Conservation (phyloP, 2,113 vertebrate genomes). For the Ranitomeya variabilis region DNA sequence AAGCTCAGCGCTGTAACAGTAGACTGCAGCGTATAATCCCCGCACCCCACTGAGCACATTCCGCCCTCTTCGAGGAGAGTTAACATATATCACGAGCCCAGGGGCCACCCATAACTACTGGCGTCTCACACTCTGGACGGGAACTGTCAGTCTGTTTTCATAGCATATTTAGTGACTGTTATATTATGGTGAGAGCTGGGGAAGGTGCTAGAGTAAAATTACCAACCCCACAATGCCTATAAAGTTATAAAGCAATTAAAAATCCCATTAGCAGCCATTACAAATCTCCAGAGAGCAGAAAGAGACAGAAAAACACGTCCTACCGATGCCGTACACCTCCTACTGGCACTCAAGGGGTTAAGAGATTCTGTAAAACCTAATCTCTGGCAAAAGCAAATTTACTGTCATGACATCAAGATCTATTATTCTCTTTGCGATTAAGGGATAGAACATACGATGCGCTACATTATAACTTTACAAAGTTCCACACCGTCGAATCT, state of each 20-base stretch:
- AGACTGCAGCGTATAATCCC: neutral
- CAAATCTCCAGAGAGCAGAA: slow-evolving; percentile 27
- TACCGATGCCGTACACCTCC: slow-evolving; percentile 10
- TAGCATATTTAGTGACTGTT: slow-evolving; percentile 18
- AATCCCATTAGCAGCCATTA: slow-evolving; percentile 58
- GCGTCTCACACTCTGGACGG: neutral
- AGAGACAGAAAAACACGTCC: slow-evolving; percentile 36
- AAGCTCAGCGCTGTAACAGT: neutral
- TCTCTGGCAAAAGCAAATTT: slow-evolving; percentile 33
- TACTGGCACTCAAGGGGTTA: slow-evolving; percentile 34
- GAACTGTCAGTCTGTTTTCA: slow-evolving; percentile 15
- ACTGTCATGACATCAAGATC: slow-evolving; percentile 22
- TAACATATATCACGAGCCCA: slow-evolving; percentile 14
- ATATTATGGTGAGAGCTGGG: slow-evolving; percentile 14
- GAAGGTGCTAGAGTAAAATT: slow-evolving; percentile 34
- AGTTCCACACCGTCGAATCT: neutral
- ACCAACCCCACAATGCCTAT: slow-evolving; percentile 43
- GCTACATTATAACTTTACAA: neutral
- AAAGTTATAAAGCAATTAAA: slow-evolving; percentile 54
- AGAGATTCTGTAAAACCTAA: neutral
- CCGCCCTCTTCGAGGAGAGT: neutral
- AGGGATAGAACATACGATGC: neutral
- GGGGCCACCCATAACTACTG: slow-evolving; percentile 11
- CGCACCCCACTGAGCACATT: neutral
- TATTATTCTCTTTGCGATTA: slow-evolving; percentile 4